phyloP scores from a whole-genome alignment of 2,888 invertebrate species.

The Lysandra bellargus region DNA sequence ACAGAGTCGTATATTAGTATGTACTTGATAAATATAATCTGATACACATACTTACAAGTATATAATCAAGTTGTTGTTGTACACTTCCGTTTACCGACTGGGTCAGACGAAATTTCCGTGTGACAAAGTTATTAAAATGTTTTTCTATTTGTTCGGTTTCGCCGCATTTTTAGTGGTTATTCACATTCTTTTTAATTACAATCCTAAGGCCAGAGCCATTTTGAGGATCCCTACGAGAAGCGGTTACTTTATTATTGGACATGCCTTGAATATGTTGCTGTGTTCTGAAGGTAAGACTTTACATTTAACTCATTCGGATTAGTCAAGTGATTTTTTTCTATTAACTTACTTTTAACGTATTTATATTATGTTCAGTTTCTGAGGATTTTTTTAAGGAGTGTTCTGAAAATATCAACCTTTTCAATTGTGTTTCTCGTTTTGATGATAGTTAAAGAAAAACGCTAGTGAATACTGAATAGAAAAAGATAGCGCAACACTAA shows the following conservation, averaged over 20 bases:
- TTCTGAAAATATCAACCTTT: too few relatives aligned
- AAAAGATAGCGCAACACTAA: too few relatives aligned
- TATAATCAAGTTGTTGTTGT: neutral
- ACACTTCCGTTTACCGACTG: neutral
- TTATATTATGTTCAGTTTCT: neutral
- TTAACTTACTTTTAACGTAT: neutral
- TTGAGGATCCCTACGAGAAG: conserved; percentile 51
- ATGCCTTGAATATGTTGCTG: conserved; percentile 18
- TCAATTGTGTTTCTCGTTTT: too few relatives aligned
- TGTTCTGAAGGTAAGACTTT: neutral
- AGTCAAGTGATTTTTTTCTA: neutral
- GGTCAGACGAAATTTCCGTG: neutral
- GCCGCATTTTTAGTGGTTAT: conserved; percentile 19
- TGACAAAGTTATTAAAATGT: conserved; percentile 2
- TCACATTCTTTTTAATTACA: conserved; percentile 41
- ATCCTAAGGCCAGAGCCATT: conserved; percentile 46
- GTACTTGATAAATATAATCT: neutral
- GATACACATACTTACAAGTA: neutral
- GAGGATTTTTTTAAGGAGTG: too few relatives aligned
- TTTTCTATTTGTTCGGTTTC: conserved; percentile 36
- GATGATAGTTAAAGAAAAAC: too few relatives aligned
- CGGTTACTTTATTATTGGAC: conserved; percentile 18
- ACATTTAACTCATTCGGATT: too few relatives aligned
- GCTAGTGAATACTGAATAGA: too few relatives aligned
- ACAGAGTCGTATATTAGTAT: neutral